Evolutionary conservation across 1,140 invertebrate species (phyloP).

Genomic region (Mizuhopecten yessoensis): DNA sequence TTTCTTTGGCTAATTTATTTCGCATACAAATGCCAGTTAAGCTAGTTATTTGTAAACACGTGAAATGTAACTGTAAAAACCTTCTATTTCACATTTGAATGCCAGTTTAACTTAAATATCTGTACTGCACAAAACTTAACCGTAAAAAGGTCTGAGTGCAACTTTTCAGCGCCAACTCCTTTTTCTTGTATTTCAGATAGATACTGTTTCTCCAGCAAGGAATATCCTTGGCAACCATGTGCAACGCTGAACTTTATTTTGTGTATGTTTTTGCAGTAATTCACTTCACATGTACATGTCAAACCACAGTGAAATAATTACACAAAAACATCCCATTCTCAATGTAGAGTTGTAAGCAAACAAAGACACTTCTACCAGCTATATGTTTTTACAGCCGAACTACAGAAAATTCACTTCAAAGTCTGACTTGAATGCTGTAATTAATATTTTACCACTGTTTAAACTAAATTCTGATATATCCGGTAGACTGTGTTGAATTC

Average conservation of each 20-base stretch:
- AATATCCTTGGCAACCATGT: background rate
- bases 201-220: background rate
- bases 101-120: no score
- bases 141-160: no score
- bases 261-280: conserved; percentile 15
- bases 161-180: no score
- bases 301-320: background rate
- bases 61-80: background rate
- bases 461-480: background rate
- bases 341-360: background rate
- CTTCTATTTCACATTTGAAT: no score
- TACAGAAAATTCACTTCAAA: background rate
- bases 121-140: no score
- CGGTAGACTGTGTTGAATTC: background rate
- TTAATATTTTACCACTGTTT: background rate
- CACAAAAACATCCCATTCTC: background rate
- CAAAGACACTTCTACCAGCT: background rate
- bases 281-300: conserved; percentile 1
- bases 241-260: background rate
- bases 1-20: background rate
- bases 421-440: background rate
- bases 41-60: background rate
- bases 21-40: conserved; percentile 30
- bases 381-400: background rate
- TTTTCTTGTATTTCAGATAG: background rate